phyloP scores from a whole-genome alignment of 1,140 invertebrate species.

The fruit fly (Drosophila melanogaster) region Release_6_plus_ISO1_MT NT_033779.5:17417501-17418000 shows the following conservation, averaged over 20 bases:
- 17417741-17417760: too few species aligned
- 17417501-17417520: slow-evolving; percentile 85
- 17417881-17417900: not conserved
- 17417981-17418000: slow-evolving; percentile 87
- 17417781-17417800: too few species aligned
- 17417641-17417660: slow-evolving; percentile 85
- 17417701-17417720: too few species aligned
- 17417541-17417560: slow-evolving; percentile 89
- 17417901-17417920: not conserved
- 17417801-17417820: too few species aligned
- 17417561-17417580: slow-evolving; percentile 93
- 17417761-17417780: too few species aligned
- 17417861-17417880: not conserved
- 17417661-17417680: too few species aligned
- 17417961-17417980: not conserved
- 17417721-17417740: too few species aligned
- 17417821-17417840: not conserved
- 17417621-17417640: slow-evolving; percentile 94
- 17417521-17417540: slow-evolving; percentile 88
- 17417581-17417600: slow-evolving; percentile 90
- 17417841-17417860: too few species aligned
- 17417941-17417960: not conserved
- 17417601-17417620: slow-evolving; percentile 92
- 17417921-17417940: not conserved
- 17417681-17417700: too few species aligned